phyloP scores from a whole-genome alignment of 2,888 invertebrate genomes.

The Epicampocera succincta region DNA sequence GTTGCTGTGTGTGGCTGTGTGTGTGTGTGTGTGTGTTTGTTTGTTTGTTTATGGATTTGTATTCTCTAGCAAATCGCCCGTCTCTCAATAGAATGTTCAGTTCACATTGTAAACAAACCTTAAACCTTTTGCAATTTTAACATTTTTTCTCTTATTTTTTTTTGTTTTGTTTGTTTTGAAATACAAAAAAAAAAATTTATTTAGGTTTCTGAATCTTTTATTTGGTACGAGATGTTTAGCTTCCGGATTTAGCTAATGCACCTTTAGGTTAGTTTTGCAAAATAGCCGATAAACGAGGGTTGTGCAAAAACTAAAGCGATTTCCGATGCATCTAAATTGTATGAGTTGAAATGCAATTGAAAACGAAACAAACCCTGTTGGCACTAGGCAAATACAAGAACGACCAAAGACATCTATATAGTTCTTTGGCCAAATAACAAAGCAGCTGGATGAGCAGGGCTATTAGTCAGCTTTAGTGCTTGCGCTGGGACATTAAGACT shows the following conservation, averaged over 20 bases:
- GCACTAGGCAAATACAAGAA: no score
- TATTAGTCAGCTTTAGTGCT: no score
- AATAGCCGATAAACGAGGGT: conserved; percentile 2
- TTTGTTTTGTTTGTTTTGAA: no score
- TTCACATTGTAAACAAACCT: conserved; percentile 53
- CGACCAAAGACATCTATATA: no score
- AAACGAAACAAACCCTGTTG: no score
- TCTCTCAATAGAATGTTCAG: conserved; percentile 33
- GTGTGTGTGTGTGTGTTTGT: conserved; percentile 4
- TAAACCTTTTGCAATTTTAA: conserved; percentile 47
- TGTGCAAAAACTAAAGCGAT: not conserved
- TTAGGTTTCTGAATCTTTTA: conserved; percentile 52
- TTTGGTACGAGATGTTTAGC: conserved; percentile 57
- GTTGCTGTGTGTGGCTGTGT: conserved; percentile 1
- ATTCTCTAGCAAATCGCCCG: conserved; percentile 30
- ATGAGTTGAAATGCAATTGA: no score
- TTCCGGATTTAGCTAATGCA: conserved; percentile 65
- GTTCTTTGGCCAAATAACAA: no score
- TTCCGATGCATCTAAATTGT: no score
- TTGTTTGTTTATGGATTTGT: conserved; percentile 1
- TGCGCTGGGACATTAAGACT: no score
- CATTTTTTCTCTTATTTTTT: not conserved
- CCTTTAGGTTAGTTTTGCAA: conserved; percentile 42
- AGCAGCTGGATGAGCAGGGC: no score
- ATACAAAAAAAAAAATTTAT: conserved; percentile 37